Base-by-base conservation (phyloP, 2,888 invertebrate species). In the Rhogogaster chlorosoma region DNA sequence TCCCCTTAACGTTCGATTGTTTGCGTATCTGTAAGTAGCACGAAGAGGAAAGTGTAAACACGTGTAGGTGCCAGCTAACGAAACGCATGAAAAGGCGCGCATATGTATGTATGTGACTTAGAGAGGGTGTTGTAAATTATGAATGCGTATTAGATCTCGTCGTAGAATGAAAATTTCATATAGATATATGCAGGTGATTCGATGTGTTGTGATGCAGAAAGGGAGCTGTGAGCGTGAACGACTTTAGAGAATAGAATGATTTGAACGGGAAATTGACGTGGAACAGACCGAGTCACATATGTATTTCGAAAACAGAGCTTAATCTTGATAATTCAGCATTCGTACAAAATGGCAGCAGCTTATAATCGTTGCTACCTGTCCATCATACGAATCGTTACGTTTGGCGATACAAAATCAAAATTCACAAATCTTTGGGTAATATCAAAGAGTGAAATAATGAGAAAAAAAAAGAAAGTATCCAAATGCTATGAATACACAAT, bases 41-140 rank as follows among this genome's bases (percentile, higher is more conserved):
- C 15, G 67, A 32, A 29, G 26, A 32, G 32, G 5, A 67, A 32
- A 67, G 15, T 32, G 67, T 67, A 32, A 67, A 67, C 67, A 67
- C 67, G 32, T 32, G 67, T 67, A 32, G 29, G 32, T 67, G 67
- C 67, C 67, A 67, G 67, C 18, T 67, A 67, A 67, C 32, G 67
- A 67, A 15, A 32, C 67, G 67, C 67, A 32, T 67, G 67, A 67
- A 67, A 15, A 67, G 67, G 32, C 5, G 26, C 61, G 61, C 22
- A 4, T 61, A 61, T 53, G 5, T 45, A 45, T 42, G 10, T 49
- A 49, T 61, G 12, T 26, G 7, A 18, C 32, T 32, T 67, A 1
- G 32, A 67, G 18, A 32, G 26, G 26, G 26, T 61, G 10, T 64
- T 67, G 22, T 67, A 18, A 32, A 22, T n/a, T 57, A 57, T 57